Conservation (phyloP, 2,797 vertebrate genomes). For the Mormyrops boulengeri region DNA sequence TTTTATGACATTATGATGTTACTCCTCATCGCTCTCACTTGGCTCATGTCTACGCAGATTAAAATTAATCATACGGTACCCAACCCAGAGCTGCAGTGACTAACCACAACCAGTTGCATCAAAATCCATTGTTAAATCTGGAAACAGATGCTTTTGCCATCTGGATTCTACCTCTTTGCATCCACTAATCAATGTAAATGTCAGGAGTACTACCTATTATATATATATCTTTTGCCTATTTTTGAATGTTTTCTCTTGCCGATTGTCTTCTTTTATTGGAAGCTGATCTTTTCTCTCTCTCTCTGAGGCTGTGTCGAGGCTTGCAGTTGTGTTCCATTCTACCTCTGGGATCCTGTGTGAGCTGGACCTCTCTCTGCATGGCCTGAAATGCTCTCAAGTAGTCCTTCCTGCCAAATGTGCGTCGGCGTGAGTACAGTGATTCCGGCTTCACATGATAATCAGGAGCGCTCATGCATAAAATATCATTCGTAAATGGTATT, state of each 20-base stretch:
- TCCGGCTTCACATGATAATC: neutral
- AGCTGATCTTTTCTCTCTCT: neutral
- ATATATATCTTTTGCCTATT: neutral
- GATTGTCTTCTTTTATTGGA: neutral
- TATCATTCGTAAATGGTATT: neutral
- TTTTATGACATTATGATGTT: neutral
- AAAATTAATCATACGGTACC: neutral
- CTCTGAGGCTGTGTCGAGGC: neutral
- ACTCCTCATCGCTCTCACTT: neutral
- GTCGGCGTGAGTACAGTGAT: neutral
- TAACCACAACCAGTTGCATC: neutral
- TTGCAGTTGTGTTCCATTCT: neutral
- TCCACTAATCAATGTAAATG: neutral
- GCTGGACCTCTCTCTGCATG: neutral
- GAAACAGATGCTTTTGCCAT: neutral
- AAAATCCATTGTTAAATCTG: conserved; percentile 1
- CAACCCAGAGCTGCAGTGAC: neutral
- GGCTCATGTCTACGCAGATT: neutral
- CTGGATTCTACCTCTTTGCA: neutral
- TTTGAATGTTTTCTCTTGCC: neutral
- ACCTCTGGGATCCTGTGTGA: neutral
- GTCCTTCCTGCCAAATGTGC: neutral
- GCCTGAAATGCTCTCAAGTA: neutral
- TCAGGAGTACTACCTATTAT: neutral
- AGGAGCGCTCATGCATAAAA: conserved; percentile 1